phyloP scores from a whole-genome alignment of 23 tunicate species.

The Oikopleura vanhoeffeni region DNA sequence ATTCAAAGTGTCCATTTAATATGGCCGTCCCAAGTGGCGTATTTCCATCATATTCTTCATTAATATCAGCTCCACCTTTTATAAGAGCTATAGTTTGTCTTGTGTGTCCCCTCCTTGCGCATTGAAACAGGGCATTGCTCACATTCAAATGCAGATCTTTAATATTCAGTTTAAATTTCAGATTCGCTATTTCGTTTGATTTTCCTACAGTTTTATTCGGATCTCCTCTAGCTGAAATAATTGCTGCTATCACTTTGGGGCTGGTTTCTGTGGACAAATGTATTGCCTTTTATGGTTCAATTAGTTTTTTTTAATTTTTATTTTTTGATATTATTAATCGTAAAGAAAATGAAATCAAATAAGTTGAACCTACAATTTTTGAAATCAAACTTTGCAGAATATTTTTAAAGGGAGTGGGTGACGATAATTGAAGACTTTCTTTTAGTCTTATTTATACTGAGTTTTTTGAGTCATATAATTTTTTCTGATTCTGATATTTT shows the following conservation, averaged over 20 bases:
- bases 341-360: too few relatives aligned
- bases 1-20: background rate
- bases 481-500: too few relatives aligned
- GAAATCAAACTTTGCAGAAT: too few relatives aligned
- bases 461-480: too few relatives aligned
- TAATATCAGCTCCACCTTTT: background rate
- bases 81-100: background rate
- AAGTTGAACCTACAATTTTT: too few relatives aligned
- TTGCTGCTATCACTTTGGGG: background rate
- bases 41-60: background rate
- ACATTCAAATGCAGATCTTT: background rate
- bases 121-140: background rate
- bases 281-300: too few relatives aligned
- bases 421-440: too few relatives aligned
- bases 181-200: background rate
- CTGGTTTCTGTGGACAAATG: background rate
- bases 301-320: too few relatives aligned
- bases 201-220: background rate
- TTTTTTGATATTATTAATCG: too few relatives aligned
- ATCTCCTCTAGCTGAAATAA: background rate
- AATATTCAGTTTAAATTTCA: background rate
- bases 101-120: background rate
- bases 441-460: too few relatives aligned
- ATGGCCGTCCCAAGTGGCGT: background rate
- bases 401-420: too few relatives aligned